Evolutionary conservation across 2,888 invertebrate species (phyloP).

Genomic region (Miltochrista miniata): DNA sequence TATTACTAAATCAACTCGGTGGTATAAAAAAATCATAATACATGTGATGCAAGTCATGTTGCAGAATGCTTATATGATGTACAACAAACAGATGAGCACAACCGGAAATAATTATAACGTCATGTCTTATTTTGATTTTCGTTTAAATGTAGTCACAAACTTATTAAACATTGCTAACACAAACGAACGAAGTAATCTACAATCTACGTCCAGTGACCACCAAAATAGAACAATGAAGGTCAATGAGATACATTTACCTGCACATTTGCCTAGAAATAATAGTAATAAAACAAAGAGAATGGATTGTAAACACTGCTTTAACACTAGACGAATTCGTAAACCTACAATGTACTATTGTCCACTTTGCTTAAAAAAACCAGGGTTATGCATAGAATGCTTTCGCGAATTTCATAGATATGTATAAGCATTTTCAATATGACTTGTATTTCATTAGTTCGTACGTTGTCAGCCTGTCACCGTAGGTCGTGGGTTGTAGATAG

Average conservation of each 20-base stretch:
- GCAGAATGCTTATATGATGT: neutral
- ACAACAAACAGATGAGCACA: neutral
- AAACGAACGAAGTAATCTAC: too few relatives aligned
- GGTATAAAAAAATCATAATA: slow-evolving; percentile 19
- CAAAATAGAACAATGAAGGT: neutral
- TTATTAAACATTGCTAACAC: neutral
- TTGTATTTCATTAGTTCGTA: too few relatives aligned
- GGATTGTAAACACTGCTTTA: neutral
- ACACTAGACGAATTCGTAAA: neutral
- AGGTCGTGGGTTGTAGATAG: too few relatives aligned
- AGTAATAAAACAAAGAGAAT: slow-evolving; percentile 6
- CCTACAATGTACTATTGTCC: too few relatives aligned
- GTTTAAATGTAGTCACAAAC: neutral
- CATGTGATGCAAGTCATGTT: slow-evolving; percentile 20
- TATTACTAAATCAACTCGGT: slow-evolving; percentile 12
- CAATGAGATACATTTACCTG: too few relatives aligned
- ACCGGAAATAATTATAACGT: too few relatives aligned
- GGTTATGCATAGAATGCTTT: too few relatives aligned
- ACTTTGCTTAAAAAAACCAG: too few relatives aligned
- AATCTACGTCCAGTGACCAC: too few relatives aligned
- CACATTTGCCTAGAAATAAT: neutral
- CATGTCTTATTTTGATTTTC: neutral
- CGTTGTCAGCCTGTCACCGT: too few relatives aligned
- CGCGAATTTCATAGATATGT: too few relatives aligned
- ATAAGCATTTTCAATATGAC: too few relatives aligned